Conservation (phyloP, 2,888 invertebrate genomes). For the Epiblema foenella region DNA sequence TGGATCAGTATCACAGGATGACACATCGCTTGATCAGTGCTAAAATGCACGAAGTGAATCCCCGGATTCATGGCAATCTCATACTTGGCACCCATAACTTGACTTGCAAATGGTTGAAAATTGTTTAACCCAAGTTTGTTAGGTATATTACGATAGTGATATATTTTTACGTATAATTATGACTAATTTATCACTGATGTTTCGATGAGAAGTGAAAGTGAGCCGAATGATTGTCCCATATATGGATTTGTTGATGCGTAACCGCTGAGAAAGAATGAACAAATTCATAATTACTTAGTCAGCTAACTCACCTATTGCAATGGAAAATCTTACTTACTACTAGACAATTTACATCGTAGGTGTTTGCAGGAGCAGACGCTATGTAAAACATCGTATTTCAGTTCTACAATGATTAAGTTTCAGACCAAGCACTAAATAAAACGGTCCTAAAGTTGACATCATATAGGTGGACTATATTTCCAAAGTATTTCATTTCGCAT, state of each 20-base stretch:
- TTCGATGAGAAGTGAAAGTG: slow-evolving; percentile 38
- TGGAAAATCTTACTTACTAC: not conserved
- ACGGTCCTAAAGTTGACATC: too few species aligned
- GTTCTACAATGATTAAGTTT: too few species aligned
- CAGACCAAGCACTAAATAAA: too few species aligned
- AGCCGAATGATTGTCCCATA: slow-evolving; percentile 30
- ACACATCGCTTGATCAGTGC: slow-evolving; percentile 47
- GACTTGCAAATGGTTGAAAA: not conserved
- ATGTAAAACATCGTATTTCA: too few species aligned
- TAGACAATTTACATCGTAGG: too few species aligned
- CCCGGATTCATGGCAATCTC: not conserved
- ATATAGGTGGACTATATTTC: too few species aligned
- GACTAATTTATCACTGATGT: slow-evolving; percentile 47
- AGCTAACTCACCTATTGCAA: not conserved
- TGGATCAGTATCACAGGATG: slow-evolving; percentile 55
- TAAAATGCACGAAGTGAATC: slow-evolving; percentile 1
- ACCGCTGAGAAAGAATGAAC: slow-evolving; percentile 7
- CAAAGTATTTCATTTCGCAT: too few species aligned
- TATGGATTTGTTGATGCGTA: slow-evolving; percentile 28
- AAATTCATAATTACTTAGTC: not conserved
- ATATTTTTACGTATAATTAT: slow-evolving; percentile 46
- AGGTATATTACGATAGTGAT: not conserved
- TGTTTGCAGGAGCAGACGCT: too few species aligned
- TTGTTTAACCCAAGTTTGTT: not conserved
- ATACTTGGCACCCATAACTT: not conserved